Conservation (phyloP, 2,888 invertebrate species). For the Aleiodes testaceus region DNA sequence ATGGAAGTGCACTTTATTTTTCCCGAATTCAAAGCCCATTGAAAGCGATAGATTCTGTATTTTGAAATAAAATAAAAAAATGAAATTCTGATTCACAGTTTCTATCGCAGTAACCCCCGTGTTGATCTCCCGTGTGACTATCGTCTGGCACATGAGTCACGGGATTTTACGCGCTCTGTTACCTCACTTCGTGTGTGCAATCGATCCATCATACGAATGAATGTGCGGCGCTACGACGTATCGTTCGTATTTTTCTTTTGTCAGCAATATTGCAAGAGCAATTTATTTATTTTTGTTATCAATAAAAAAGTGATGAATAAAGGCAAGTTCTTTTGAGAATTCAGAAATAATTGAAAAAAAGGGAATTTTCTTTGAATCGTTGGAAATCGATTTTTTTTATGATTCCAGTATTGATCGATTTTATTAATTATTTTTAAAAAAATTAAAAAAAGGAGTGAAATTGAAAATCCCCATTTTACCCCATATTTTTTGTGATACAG, state of each 20-base stretch:
- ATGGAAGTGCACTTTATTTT: neutral
- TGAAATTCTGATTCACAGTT: conserved; percentile 20
- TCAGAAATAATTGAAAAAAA: too few relatives aligned
- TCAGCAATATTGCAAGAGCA: conserved; percentile 1
- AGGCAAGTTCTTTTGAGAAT: too few relatives aligned
- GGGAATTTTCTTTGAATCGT: too few relatives aligned
- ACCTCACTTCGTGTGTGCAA: conserved; percentile 18
- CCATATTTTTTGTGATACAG: too few relatives aligned
- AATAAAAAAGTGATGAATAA: neutral
- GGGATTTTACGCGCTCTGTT: conserved; percentile 40
- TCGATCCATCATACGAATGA: conserved; percentile 40
- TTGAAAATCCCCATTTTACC: too few relatives aligned
- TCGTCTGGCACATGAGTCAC: conserved; percentile 43
- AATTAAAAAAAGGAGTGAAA: too few relatives aligned
- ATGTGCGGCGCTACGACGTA: conserved; percentile 27
- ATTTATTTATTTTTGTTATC: neutral
- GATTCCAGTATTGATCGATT: too few relatives aligned
- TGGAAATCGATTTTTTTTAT: too few relatives aligned
- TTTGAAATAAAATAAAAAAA: conserved; percentile 2
- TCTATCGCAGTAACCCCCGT: conserved; percentile 1
- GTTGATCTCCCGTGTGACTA: conserved; percentile 23
- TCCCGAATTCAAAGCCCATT: too few relatives aligned
- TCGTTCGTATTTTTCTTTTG: conserved; percentile 23
- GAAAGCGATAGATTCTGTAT: too few relatives aligned
- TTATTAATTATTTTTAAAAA: too few relatives aligned